Conservation (phyloP, 2,888 invertebrate genomes). For the Leptinotarsa haldemani region DNA sequence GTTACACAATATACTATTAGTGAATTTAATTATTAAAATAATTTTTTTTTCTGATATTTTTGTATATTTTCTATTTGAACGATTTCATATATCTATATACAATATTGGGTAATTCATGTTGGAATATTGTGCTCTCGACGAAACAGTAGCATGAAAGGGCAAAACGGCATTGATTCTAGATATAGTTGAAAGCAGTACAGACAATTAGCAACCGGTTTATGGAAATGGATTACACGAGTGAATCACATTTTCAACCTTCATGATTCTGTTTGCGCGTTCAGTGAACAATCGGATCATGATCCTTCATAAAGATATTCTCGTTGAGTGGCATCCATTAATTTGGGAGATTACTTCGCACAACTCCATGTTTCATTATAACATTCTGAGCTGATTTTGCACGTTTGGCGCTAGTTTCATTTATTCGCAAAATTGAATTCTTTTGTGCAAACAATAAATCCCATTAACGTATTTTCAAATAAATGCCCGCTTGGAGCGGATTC, state of each 20-base stretch:
- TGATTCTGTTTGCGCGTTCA: conserved; percentile 9
- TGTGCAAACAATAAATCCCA: conserved; percentile 48
- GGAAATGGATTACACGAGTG: conserved; percentile 11
- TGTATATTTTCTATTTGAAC: no score
- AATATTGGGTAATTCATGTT: no score
- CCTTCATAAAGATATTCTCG: conserved; percentile 30
- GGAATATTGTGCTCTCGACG: background rate
- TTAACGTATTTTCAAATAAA: conserved; percentile 45
- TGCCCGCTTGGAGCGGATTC: conserved; percentile 39
- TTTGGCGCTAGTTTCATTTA: conserved; percentile 35
- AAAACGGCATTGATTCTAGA: background rate
- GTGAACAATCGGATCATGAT: conserved; percentile 26
- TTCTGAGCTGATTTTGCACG: conserved; percentile 31
- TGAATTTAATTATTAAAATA: no score
- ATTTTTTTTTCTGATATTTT: no score
- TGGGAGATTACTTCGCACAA: conserved; percentile 29
- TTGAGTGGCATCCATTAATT: conserved; percentile 37
- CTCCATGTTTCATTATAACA: conserved; percentile 38
- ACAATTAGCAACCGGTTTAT: conserved; percentile 11
- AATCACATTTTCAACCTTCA: conserved; percentile 13
- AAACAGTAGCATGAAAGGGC: background rate
- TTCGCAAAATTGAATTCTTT: conserved; percentile 44
- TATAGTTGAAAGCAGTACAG: background rate
- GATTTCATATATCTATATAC: no score
- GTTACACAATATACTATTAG: no score